A percentile compares a stretch with the other conserved stretches of the same genome.
These are phyloP conservation scores for Folsomia candida DNA, from an alignment of 2,888 invertebrate genomes.

Conservation along the genomic window DNA sequence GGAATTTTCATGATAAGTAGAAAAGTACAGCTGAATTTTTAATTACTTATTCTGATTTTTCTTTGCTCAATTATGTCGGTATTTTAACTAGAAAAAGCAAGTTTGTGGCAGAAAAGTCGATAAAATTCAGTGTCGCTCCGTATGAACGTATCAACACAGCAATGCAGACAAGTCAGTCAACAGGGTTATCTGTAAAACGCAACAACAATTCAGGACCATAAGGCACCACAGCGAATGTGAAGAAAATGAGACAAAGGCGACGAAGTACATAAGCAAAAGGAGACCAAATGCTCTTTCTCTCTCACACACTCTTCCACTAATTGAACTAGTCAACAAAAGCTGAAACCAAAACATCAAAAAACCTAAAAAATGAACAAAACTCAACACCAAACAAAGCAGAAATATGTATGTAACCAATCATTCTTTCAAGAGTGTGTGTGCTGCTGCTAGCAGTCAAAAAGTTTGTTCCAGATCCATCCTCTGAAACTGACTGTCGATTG, in stretches of 20 bases:
- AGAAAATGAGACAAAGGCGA: background rate
- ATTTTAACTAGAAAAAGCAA: no score
- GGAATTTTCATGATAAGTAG: no score
- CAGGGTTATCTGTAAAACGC: background rate
- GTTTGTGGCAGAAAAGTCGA: no score
- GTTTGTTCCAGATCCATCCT: background rate
- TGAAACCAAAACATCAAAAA: conserved; percentile 7
- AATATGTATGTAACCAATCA: conserved; percentile 1
- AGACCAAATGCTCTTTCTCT: background rate
- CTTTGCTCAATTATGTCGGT: no score
- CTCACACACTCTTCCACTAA: conserved; percentile 6
- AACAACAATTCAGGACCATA: background rate
- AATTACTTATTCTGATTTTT: no score
- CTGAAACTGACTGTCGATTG: background rate
- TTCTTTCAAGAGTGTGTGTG: no score
- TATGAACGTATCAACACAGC: no score
- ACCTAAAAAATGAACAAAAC: background rate
- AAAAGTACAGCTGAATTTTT: no score
- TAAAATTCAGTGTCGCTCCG: no score
- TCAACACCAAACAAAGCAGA: background rate
- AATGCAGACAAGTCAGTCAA: background rate
- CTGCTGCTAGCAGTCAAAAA: background rate
- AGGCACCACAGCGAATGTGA: background rate
- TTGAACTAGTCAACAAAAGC: conserved; percentile 8
- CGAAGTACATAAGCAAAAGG: background rate